Conservation (phyloP, 2,797 vertebrate genomes). For the Falco cherrug region DNA sequence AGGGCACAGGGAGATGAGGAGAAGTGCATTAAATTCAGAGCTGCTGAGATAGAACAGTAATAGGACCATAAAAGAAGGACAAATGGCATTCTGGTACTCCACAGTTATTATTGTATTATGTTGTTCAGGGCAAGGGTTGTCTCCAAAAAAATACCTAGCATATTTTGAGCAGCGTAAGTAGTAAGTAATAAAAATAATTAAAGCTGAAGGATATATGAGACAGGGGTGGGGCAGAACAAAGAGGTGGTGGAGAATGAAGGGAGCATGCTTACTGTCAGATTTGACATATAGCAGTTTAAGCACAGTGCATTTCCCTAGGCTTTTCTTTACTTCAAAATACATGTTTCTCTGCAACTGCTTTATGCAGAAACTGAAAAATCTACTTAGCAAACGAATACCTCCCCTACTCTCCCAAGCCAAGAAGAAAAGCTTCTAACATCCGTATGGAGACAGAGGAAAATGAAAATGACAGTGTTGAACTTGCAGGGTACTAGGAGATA, state of each 20-base stretch:
- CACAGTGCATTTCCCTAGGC: background rate
- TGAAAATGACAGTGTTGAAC: background rate
- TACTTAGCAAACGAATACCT: background rate
- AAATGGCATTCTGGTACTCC: background rate
- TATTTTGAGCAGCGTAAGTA: background rate
- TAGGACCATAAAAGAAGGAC: background rate
- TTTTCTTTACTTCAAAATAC: slow-evolving; percentile 20
- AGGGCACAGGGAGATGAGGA: background rate
- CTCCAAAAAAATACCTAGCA: background rate
- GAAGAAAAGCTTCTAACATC: background rate
- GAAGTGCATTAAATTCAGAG: background rate
- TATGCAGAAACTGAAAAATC: background rate
- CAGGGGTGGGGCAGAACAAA: background rate
- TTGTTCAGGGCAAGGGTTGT: background rate
- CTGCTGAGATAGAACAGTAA: background rate
- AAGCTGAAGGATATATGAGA: background rate
- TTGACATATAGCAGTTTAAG: background rate
- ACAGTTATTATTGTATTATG: background rate
- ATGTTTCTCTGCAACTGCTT: background rate
- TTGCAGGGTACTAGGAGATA: background rate
- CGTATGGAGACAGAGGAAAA: background rate
- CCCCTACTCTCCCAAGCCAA: background rate
- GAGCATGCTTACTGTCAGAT: background rate
- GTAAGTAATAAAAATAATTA: background rate
- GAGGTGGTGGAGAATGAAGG: background rate